Percentiles rank a stretch among this genome's conserved stretches.
Evolutionary conservation across 2,888 invertebrate species (phyloP).

Genomic region (Cryptophagus acutangulus): DNA sequence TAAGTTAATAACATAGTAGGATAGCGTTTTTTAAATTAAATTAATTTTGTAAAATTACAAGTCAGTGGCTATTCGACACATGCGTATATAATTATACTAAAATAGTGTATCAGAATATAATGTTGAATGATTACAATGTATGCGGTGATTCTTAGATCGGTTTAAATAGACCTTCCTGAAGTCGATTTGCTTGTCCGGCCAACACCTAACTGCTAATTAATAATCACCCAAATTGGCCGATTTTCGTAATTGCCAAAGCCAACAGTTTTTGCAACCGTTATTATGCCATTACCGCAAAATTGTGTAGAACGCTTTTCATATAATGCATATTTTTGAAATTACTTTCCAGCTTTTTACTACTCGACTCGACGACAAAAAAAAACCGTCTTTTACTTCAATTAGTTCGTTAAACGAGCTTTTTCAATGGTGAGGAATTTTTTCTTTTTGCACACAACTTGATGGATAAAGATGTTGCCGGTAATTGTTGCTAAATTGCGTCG

Average conservation of each 20-base stretch:
- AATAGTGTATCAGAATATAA: no score
- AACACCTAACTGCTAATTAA: conserved; percentile 17
- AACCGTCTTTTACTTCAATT: conserved; percentile 24
- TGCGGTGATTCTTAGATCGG: neutral
- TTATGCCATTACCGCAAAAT: conserved; percentile 28
- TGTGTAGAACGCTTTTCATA: conserved; percentile 22
- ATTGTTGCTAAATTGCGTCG: no score
- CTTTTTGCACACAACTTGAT: no score
- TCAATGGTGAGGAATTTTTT: conserved; percentile 17
- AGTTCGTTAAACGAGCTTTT: conserved; percentile 14
- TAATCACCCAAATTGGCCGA: conserved; percentile 25
- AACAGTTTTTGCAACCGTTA: conserved; percentile 23
- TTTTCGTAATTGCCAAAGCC: conserved; percentile 28
- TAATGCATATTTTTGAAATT: conserved; percentile 17
- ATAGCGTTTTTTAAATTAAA: no score
- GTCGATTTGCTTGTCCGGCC: neutral
- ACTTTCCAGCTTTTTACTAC: conserved; percentile 7
- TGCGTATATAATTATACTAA: no score
- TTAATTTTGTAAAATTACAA: no score
- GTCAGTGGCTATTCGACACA: no score
- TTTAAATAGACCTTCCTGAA: conserved; percentile 1
- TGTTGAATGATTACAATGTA: neutral
- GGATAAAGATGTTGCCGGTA: no score
- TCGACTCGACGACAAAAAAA: conserved; percentile 20
- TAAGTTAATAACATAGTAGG: no score